These are phyloP conservation scores for Euzophera pinguis DNA, from an alignment of 2,888 invertebrate species.

Conservation along the genomic window DNA sequence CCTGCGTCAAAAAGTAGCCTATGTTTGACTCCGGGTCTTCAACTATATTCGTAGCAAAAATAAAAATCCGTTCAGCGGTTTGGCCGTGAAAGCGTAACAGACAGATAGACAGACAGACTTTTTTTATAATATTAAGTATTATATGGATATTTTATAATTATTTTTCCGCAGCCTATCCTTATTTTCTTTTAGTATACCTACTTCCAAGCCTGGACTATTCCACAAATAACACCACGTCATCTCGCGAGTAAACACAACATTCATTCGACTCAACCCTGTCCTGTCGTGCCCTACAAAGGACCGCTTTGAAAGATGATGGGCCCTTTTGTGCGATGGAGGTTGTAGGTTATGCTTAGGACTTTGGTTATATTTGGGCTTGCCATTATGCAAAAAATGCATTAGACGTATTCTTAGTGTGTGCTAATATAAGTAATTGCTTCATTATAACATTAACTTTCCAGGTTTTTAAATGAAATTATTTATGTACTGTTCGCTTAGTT, in stretches of 20 bases:
- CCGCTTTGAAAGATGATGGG: constrained; percentile 19
- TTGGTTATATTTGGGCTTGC: background rate
- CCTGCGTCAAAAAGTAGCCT: no score
- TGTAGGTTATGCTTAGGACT: background rate
- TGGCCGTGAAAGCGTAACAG: no score
- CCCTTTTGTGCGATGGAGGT: constrained; percentile 15
- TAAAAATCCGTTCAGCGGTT: no score
- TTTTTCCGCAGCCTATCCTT: constrained; percentile 22
- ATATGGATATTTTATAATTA: background rate
- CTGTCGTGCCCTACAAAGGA: constrained; percentile 18
- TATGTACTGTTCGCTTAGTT: no score
- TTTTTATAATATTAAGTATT: no score
- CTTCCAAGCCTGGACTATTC: constrained; percentile 43
- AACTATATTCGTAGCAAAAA: no score
- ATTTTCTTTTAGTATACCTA: constrained; percentile 39
- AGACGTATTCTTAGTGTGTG: no score
- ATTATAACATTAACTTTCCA: no score
- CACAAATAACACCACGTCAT: constrained; percentile 65
- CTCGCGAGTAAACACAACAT: constrained; percentile 59
- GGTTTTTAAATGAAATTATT: no score
- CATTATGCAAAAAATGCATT: background rate
- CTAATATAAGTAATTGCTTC: no score
- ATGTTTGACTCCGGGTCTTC: no score
- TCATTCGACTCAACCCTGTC: constrained; percentile 9
- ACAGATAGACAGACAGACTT: no score